These are phyloP conservation scores for Chelmon rostratus DNA, from an alignment of 2,797 vertebrate genomes.

Conservation along the genomic window DNA sequence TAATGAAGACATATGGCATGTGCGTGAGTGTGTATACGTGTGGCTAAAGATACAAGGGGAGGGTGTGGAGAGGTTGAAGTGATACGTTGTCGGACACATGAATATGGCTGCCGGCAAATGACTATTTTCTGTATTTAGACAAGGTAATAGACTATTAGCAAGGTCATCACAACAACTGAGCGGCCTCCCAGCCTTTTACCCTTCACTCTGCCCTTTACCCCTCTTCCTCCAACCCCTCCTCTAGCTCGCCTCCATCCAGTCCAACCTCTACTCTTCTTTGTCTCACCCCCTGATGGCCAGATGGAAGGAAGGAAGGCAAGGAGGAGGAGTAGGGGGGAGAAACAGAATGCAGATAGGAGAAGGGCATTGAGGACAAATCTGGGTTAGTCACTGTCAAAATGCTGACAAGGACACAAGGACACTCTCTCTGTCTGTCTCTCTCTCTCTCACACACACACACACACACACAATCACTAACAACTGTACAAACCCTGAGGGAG, in stretches of 20 bases:
- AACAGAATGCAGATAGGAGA: slow-evolving; percentile 69
- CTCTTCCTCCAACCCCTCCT: slow-evolving; percentile 3
- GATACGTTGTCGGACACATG: slow-evolving; percentile 1
- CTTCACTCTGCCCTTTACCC: slow-evolving; percentile 51
- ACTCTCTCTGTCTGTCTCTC: slow-evolving; percentile 11
- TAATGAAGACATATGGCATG: slow-evolving; percentile 80
- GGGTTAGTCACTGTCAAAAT: slow-evolving; percentile 77
- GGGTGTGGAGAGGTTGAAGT: slow-evolving; percentile 24
- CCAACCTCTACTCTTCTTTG: slow-evolving; percentile 54
- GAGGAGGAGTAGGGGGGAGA: slow-evolving; percentile 30
- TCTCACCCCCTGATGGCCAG: slow-evolving; percentile 69
- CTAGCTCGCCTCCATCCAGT: slow-evolving; percentile 28
- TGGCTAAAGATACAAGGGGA: slow-evolving; percentile 29
- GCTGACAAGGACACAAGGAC: slow-evolving; percentile 82
- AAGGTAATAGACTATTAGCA: slow-evolving; percentile 43
- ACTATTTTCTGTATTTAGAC: slow-evolving; percentile 49
- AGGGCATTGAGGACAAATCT: slow-evolving; percentile 81
- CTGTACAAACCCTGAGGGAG: slow-evolving; percentile 52
- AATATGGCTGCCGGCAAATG: slow-evolving; percentile 32
- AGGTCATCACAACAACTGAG: slow-evolving; percentile 40
- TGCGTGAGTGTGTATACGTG: slow-evolving; percentile 36
- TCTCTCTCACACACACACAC: slow-evolving; percentile 30
- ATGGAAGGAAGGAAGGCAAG: slow-evolving; percentile 66
- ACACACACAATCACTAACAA: slow-evolving; percentile 40
- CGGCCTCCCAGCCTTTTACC: slow-evolving; percentile 39